Percentiles rank a stretch among this genome's conserved stretches.
Conservation (phyloP, 2,113 vertebrate species). For the Morphnarchus princeps region DNA sequence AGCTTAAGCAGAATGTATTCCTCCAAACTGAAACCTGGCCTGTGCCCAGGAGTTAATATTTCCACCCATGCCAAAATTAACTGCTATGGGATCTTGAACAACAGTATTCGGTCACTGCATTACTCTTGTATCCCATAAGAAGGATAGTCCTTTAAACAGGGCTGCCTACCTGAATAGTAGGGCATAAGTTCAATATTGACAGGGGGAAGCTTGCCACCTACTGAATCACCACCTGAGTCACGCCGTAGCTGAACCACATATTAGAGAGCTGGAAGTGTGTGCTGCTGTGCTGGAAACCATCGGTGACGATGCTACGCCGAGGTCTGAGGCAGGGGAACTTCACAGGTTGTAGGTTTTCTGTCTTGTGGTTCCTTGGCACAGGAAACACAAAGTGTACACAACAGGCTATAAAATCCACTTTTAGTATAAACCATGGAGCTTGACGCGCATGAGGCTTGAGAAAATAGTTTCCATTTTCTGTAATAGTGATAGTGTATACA, state of each 20-base stretch:
- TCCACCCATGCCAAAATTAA: not conserved
- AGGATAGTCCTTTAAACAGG: not conserved
- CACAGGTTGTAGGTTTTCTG: slow-evolving; percentile 35
- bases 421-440: slow-evolving; percentile 54
- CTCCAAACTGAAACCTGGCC: not conserved
- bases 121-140: not conserved
- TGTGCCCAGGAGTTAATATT: not conserved
- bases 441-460: slow-evolving; percentile 39
- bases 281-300: not conserved
- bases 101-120: rapidly evolving
- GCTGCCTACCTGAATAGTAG: not conserved
- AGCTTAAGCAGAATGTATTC: not conserved
- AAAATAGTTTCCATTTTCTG: slow-evolving; percentile 65
- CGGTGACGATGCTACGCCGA: not conserved
- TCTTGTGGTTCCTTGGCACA: slow-evolving; percentile 56
- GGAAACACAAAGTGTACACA: slow-evolving; percentile 47
- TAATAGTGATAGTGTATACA: slow-evolving; percentile 41
- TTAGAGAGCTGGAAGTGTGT: slow-evolving; percentile 9
- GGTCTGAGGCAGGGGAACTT: slow-evolving; percentile 21
- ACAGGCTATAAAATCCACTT: slow-evolving; percentile 63
- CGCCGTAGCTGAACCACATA: slow-evolving; percentile 1
- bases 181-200: slow-evolving; percentile 34
- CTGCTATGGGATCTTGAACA: not conserved
- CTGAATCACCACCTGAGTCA: slow-evolving; percentile 6
- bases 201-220: not conserved